phyloP scores from a whole-genome alignment of 2,888 invertebrate species.

The Melitaea athalia region DNA sequence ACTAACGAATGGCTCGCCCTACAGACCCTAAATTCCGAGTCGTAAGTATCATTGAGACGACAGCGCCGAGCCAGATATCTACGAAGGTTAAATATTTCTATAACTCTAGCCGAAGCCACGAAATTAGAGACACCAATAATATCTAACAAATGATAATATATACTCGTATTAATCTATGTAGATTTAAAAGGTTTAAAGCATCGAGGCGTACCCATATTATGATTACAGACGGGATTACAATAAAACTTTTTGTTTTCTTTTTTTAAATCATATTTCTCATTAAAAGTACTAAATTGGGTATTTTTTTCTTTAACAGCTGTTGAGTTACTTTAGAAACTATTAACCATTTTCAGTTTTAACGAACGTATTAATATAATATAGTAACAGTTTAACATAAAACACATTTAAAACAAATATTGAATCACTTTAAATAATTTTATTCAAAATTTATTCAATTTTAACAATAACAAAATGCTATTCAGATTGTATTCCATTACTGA shows the following conservation, averaged over 20 bases:
- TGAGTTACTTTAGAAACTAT: too few species aligned
- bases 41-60: constrained; percentile 79
- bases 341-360: too few species aligned
- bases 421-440: not conserved
- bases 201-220: constrained; percentile 55
- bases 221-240: constrained; percentile 15
- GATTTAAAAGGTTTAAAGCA: constrained; percentile 70
- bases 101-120: constrained; percentile 72
- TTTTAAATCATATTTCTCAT: not conserved
- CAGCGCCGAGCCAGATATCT: constrained; percentile 62
- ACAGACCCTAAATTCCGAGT: constrained; percentile 81
- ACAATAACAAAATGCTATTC: not conserved
- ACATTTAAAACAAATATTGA: not conserved
- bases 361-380: too few species aligned
- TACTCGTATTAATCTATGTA: constrained; percentile 66
- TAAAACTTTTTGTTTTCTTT: not conserved
- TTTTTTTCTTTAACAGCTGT: not conserved
- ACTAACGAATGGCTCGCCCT: constrained; percentile 83
- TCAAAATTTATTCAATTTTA: not conserved
- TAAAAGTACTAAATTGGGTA: not conserved
- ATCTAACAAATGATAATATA: constrained; percentile 72
- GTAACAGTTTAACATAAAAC: too few species aligned
- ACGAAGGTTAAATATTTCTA: constrained; percentile 74
- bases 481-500: constrained; percentile 51
- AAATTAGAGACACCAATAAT: constrained; percentile 78